Evolutionary conservation across 2,888 invertebrate genomes (phyloP), one percentile per base, ranked within the genome.

Genomic region (Pyrrhia umbra): DNA sequence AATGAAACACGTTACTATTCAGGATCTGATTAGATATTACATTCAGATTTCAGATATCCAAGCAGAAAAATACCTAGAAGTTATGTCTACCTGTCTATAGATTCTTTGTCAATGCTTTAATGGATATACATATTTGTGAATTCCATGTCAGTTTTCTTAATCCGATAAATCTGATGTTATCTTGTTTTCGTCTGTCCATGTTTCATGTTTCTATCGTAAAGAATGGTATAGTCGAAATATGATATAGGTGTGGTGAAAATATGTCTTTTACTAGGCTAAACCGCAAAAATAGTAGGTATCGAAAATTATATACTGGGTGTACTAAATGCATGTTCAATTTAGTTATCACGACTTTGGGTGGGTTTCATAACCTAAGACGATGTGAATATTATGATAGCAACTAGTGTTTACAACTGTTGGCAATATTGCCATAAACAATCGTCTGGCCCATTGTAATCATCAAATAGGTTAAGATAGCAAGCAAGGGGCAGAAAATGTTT

Each of bases 111-210:
- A 15, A 23, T 21, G 15, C 6, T 20, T 45, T 25, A 49, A 51
- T 25, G 20, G 23, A 49, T 49, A 25, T 0, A 37, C 27, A 69
- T n/a, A 43, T 57, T 42, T 37, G 42, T 51, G 40, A 70, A 64
- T 43, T 39, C 10, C 10, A 40, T 52, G 10, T 56, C 49, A 10
- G 42, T 55, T 34, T 34, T 8, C 45, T 68, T 65, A 72, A 58
- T 54, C 73, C 30, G 56, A 61, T 70, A 57, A 67, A 65, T 65
- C 20, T 15, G 15, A 34, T 23, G 40, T 68, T 58, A 63, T 73
- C 68, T 71, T 63, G 39, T 68, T 79, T 40, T 61, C 10, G 20
- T 60, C 30, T 43, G 42, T 20, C 49, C 47, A 20, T 27, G 30
- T 47, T 55, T 63, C 56, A 52, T 52, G n/a, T n/a, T n/a, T n/a